phyloP scores from a whole-genome alignment of 2,113 vertebrate species.

The Marmota monax region DNA sequence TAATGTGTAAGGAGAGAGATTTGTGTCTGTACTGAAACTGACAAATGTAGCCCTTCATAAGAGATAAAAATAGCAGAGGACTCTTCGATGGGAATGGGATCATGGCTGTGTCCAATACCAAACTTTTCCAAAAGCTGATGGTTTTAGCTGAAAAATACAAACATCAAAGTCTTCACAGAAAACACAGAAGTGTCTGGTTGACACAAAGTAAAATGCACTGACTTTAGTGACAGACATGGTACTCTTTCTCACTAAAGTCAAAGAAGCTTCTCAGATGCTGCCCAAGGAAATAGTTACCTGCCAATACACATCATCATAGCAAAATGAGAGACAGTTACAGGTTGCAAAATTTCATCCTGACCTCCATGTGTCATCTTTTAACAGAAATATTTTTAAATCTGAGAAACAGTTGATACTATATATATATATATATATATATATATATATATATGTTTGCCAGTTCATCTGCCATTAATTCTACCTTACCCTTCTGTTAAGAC shows the following conservation, averaged over 20 bases:
- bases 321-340: neutral
- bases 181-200: neutral
- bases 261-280: neutral
- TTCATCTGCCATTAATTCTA: neutral
- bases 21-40: neutral
- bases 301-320: accelerated
- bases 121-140: neutral
- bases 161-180: neutral
- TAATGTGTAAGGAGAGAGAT: neutral
- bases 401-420: too few relatives aligned
- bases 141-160: neutral
- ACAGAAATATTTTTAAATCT: neutral
- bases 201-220: neutral
- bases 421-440: too few relatives aligned
- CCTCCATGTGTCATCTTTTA: neutral
- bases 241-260: neutral
- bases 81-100: neutral
- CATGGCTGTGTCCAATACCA: neutral
- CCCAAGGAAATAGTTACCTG: neutral
- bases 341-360: neutral
- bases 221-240: neutral
- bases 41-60: neutral
- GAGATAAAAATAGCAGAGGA: neutral
- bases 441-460: neutral
- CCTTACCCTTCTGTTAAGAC: neutral